Conservation (phyloP, 2,113 vertebrate species). For the Lepidothrix coronata region DNA sequence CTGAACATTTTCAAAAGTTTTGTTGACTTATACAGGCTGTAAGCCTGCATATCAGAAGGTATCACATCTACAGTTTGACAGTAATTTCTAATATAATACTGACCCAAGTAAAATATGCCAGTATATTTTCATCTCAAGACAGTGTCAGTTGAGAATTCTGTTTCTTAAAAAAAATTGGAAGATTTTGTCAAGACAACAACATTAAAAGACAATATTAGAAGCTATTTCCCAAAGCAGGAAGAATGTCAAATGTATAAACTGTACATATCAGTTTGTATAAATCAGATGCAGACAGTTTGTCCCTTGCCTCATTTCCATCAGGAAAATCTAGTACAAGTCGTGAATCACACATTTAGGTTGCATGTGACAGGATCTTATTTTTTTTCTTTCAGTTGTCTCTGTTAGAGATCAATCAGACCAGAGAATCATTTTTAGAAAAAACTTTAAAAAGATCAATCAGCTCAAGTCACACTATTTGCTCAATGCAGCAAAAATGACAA, state of each 20-base stretch:
- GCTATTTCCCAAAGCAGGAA: neutral
- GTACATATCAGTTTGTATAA: neutral
- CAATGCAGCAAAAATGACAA: neutral
- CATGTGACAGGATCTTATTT: neutral
- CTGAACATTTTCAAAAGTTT: neutral
- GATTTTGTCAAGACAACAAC: neutral
- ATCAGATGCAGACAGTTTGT: neutral
- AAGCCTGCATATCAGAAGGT: neutral
- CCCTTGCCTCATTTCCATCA: neutral
- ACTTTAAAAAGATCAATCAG: neutral
- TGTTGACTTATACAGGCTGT: neutral
- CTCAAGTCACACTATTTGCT: neutral
- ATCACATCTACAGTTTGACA: neutral
- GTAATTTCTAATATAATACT: neutral
- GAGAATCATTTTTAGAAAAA: neutral
- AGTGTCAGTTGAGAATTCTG: neutral
- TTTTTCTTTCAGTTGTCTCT: neutral
- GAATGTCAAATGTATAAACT: neutral
- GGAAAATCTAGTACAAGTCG: neutral
- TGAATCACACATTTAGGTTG: neutral
- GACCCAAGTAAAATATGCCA: neutral
- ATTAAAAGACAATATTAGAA: neutral
- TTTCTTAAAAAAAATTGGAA: neutral
- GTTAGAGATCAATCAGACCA: neutral
- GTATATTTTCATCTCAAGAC: neutral